Base-by-base conservation (phyloP, 2,797 vertebrate species). In the Sebastes aleutianus region DNA sequence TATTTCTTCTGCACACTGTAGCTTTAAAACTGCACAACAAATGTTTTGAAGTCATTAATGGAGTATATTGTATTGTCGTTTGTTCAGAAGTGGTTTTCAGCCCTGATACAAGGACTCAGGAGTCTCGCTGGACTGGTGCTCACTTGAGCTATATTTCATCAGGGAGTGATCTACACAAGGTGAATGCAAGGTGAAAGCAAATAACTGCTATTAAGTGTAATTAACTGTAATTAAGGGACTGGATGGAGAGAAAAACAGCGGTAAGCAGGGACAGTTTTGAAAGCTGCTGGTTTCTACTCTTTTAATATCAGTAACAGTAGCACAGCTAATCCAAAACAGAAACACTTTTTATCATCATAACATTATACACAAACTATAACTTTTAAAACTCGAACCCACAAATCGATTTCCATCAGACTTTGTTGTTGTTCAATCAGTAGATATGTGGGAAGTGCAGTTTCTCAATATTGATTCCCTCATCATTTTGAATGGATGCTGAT, bases 151-250 rank as follows among this genome's bases (percentile, higher is more conserved):
- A 20, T 24, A 18, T 62, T 12, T 77, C 34, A 57, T 82, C 61
- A 34, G 47, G 65, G 54, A 62, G 27, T 76, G 27, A 78, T 63
- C 31, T 14, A 57, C 39, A 36, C 62, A 82, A 84, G 85, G 78
- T 87, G 72, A 85, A 62, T 4, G 16, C 79, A 88, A 83, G 83
- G 87, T 81, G 78, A 85, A 74, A 43, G 69, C 29, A 74, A 80
- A 88, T 87, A 78, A 87, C 75, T 79, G 75, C 53, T 79, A 47
- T 87, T 75, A 86, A 50, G 59, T 14, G 50, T 71, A 31, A 91
- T 88, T 82, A 87, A 72, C 69, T 50, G 65, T 82, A 84, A 89
- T 88, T 79, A 84, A n/a, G 16, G 5, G 74, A 73, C 74, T 72
- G 57, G 80, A 59, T 4, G 78, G 73, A 74, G 34, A 80, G 70